These are phyloP conservation scores for Lagria hirta DNA, from an alignment of 2,888 invertebrate species.

Conservation along the genomic window DNA sequence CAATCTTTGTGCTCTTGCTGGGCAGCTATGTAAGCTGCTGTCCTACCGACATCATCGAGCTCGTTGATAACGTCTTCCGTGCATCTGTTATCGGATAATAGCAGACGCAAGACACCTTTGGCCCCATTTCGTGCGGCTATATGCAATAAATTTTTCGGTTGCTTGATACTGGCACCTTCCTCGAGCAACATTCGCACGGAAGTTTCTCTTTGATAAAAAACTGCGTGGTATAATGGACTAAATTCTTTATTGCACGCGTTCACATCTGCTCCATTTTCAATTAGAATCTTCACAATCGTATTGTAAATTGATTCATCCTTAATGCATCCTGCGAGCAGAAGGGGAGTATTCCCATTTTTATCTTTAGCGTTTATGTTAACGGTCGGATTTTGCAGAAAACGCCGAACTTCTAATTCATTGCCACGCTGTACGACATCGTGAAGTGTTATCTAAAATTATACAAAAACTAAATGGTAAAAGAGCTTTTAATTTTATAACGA, in stretches of 20 bases:
- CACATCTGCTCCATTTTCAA: conserved; percentile 44
- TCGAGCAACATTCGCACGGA: conserved; percentile 47
- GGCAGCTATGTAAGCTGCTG: conserved; percentile 59
- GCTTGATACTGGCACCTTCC: conserved; percentile 47
- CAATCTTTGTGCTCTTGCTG: conserved; percentile 56
- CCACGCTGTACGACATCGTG: conserved; percentile 52
- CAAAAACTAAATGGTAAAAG: no score
- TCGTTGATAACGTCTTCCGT: conserved; percentile 37
- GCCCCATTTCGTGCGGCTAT: conserved; percentile 48
- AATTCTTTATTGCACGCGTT: conserved; percentile 36
- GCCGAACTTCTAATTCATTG: conserved; percentile 44
- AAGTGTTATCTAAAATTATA: conserved; percentile 9
- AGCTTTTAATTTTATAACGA: conserved; percentile 1
- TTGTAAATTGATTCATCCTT: conserved; percentile 43
- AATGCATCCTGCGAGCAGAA: conserved; percentile 50
- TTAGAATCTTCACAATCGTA: conserved; percentile 46
- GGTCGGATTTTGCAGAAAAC: conserved; percentile 42
- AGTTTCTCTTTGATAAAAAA: conserved; percentile 45
- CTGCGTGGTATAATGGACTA: conserved; percentile 40
- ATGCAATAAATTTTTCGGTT: conserved; percentile 51
- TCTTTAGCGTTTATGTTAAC: conserved; percentile 48
- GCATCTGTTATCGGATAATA: conserved; percentile 39
- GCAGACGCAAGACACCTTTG: conserved; percentile 36
- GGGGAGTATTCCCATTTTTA: conserved; percentile 48
- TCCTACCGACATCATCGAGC: conserved; percentile 49